Evolutionary conservation across 2,113 vertebrate genomes (phyloP).

Genomic region (Accipiter cooperii): DNA sequence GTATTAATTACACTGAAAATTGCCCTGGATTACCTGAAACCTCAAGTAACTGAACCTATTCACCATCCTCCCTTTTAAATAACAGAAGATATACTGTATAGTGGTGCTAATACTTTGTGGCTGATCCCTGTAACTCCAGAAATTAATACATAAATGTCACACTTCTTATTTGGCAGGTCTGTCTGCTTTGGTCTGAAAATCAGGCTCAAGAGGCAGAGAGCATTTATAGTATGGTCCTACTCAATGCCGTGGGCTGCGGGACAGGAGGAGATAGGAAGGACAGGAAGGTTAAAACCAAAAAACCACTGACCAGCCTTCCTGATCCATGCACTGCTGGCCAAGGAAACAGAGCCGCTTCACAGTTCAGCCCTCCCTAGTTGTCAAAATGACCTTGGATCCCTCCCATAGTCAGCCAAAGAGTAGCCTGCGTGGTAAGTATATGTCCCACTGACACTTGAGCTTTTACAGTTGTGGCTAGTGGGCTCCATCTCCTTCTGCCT

Average conservation of each 20-base stretch:
- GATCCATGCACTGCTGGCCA: constrained; percentile 26
- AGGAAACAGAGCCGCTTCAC: constrained; percentile 3
- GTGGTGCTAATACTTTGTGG: background rate
- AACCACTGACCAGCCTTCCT: background rate
- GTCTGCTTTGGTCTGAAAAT: background rate
- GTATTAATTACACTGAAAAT: constrained; percentile 60
- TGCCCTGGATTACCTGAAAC: constrained; percentile 43
- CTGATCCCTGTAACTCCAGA: constrained; percentile 29
- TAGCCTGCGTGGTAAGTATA: background rate
- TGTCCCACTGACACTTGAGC: background rate
- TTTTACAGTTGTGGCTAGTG: background rate
- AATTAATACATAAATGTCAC: background rate
- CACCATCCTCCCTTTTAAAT: background rate
- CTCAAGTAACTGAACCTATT: constrained; percentile 24
- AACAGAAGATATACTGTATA: constrained; percentile 1
- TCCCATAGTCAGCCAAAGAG: background rate
- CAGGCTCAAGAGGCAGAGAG: background rate
- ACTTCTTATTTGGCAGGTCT: background rate
- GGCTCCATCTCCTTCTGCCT: background rate
- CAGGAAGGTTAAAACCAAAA: background rate
- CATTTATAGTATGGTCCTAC: background rate
- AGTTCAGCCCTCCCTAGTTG: background rate
- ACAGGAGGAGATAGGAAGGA: background rate
- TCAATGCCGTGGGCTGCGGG: background rate
- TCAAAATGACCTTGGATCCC: background rate